Base-by-base conservation (phyloP, 2,113 vertebrate genomes). In the Oreocharis arfaki region DNA sequence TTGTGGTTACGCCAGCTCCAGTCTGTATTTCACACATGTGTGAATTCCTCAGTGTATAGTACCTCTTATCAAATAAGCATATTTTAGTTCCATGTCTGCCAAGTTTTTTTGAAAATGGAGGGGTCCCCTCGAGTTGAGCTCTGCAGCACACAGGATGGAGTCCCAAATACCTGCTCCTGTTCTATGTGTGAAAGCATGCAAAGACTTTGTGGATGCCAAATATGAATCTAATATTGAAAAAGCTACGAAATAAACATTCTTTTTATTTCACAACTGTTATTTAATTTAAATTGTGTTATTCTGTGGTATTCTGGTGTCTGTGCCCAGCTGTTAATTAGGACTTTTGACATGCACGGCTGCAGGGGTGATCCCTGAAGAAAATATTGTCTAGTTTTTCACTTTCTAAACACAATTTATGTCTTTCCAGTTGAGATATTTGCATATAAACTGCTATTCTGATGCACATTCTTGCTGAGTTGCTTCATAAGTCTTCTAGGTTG, bases 361-460 rank as follows among this genome's bases (percentile, higher is more conserved):
- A 92, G 83, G 60, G 64, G 30, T 64, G 71, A 95, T 83, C 65
- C 52, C 56, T 33, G 59, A 86, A 84, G 85, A 79, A 89, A 84
- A 59, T 82, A 57, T 47, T 90, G 69, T 46, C 1, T 70, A 52
- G 33, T 73, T 61, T 88, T 96, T 93, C 78, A 65, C 63, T 93
- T 96, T 86, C 75, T 41, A 70, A 83, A 74, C 47, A 73, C 10
- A 63, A 49, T 82, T 89, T 79, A n/a, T 67, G 63, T 87, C 42
- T 77, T 91, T 69, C 84, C 67, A 91, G 50, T 65, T 55, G 57
- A 83, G 78, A 16, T 82, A 77, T 93, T 88, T 96, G 82, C 87
- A 70, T 86, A 77, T 50, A 81, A 93, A 80, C 63, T 88, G 71
- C 75, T 61, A 2, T 88, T 89, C 33, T 83, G 71, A 70, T 76